Evolutionary conservation across 2,888 invertebrate species (phyloP).

Genomic region (Zelleria hepariella): DNA sequence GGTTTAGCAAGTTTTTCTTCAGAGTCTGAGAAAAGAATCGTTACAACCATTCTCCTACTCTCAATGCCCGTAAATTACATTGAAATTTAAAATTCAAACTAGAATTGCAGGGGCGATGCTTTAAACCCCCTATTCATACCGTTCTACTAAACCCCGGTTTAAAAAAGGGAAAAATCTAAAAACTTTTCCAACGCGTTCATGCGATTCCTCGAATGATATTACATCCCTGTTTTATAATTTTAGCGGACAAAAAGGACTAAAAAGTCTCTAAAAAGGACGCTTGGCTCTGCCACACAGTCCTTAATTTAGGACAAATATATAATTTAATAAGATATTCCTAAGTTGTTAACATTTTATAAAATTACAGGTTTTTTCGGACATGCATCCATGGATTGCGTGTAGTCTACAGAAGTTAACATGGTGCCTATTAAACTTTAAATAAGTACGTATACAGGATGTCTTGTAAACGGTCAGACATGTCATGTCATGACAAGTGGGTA

Average conservation of each 20-base stretch:
- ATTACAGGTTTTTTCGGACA: background rate
- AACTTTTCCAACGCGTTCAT: too few species aligned
- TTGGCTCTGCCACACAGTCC: too few species aligned
- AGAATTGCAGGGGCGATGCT: background rate
- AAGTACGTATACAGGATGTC: background rate
- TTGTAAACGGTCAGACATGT: too few species aligned
- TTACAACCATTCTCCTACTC: background rate
- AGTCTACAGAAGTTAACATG: background rate
- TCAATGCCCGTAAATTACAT: conserved; percentile 5
- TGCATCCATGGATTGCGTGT: background rate
- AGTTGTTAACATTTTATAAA: background rate
- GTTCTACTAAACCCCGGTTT: background rate
- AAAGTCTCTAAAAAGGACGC: too few species aligned
- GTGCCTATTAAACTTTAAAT: background rate
- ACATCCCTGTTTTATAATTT: background rate
- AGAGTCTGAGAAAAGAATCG: background rate
- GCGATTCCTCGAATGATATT: background rate
- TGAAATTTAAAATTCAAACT: conserved; percentile 2
- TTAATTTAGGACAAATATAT: background rate
- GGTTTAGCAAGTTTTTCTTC: background rate
- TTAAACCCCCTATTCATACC: background rate
- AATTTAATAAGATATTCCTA: background rate
- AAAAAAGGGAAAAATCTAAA: background rate
- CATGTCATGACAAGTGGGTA: too few species aligned
- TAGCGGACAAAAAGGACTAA: too few species aligned